Evolutionary conservation across 2,888 invertebrate species (phyloP), one percentile per base, ranked within the genome.

Genomic region (Melinaea menophilus): DNA sequence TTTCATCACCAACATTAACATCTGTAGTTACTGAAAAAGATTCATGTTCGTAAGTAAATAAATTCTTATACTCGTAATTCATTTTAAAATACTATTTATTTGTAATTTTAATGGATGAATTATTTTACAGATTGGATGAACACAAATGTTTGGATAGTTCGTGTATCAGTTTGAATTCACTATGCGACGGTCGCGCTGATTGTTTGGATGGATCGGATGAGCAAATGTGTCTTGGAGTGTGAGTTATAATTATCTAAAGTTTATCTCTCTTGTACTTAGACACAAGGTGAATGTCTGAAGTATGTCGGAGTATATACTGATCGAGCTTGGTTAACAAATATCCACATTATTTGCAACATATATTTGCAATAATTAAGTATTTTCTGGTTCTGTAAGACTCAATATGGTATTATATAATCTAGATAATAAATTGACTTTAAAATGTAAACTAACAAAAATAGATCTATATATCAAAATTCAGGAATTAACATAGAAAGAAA

Each of bases 151-250:
- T 37, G 0, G 79, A 82, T 47, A 78, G 81, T 0, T 56, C 70
- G 2, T 84, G 84, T 65, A 63, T 83, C 34, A 71, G 66, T 3
- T 12, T 70, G 2, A 63, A 64, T 9, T 61, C 63, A 0, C 45
- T 75, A 2, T 84, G 84, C 61, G 79, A 84, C 12, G 81, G 81
- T 0, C 12, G 3, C 0, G 13, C 2, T 0, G 75, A 84, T 69
- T 84, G 84, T 59, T 41, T 57, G 0, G 77, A 79, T 22, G 75
- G 74, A 0, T 71, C 72, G 2, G 84, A 84, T 59, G 84, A 84
- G 66, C 31, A 12, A 1, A 13, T 46, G 0, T 71, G 70, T 22
- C n/a, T 45, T 31, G 62, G 61, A 4, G 9, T 55, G 79, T 80
- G 62, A 74, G 79, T 73, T 31, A 31, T 7, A 5, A 41, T 9